phyloP scores from a whole-genome alignment of 1,140 invertebrate species.

The Ooceraea biroi region DNA sequence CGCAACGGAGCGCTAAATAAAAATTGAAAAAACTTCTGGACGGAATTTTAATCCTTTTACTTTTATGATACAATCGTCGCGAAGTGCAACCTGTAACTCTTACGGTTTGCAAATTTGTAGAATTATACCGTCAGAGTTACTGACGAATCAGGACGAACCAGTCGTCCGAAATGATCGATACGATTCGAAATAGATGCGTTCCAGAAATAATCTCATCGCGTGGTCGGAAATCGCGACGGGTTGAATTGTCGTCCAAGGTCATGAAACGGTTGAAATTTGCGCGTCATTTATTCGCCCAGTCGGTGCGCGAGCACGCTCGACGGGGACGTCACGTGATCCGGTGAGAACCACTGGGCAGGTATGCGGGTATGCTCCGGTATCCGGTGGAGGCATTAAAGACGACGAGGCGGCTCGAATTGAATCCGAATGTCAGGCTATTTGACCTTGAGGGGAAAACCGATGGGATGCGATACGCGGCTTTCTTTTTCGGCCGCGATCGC shows the following conservation, averaged over 20 bases:
- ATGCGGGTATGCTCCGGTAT: constrained; percentile 60
- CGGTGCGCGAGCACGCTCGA: background rate
- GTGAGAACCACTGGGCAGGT: constrained; percentile 72
- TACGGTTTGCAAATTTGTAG: too few species aligned
- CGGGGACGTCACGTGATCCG: background rate
- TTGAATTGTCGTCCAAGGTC: background rate
- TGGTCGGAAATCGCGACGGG: background rate
- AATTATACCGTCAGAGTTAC: background rate
- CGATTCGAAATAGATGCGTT: background rate
- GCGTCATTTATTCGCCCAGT: background rate
- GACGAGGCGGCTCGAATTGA: constrained; percentile 41
- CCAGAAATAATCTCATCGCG: background rate
- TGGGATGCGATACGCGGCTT: constrained; percentile 33
- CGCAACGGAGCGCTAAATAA: too few species aligned
- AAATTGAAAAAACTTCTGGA: too few species aligned
- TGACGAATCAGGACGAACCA: background rate
- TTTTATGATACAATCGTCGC: too few species aligned
- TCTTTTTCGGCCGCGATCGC: constrained; percentile 30
- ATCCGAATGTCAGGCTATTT: constrained; percentile 38
- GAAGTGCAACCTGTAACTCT: too few species aligned
- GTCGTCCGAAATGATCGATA: too few species aligned
- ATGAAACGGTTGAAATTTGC: background rate
- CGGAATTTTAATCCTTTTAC: too few species aligned
- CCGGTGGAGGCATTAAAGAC: constrained; percentile 63
- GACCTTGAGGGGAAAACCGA: constrained; percentile 62